Evolutionary conservation across 2,113 vertebrate genomes (phyloP), one percentile per base, ranked within the genome.

Genomic region (Mixornis gularis): DNA sequence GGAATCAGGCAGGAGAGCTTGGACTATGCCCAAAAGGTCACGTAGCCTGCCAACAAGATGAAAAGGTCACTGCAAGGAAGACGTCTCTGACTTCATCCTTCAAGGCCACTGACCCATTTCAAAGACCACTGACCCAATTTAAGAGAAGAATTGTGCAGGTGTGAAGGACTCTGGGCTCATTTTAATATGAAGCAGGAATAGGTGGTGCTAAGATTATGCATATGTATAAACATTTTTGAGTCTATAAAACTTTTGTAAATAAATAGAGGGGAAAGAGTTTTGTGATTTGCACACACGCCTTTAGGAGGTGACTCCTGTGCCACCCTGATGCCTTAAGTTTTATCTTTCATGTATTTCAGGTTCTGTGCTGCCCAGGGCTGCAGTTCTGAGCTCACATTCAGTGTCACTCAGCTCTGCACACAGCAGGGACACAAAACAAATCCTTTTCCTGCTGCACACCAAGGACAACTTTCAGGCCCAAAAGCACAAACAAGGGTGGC

Each of bases 341-440:
- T 1, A 58, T 1, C n/a, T 58, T 24, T 6, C n/a, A 1, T 34
- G 55, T 34, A 1, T 56, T 56, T 24, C 55, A 58, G 21, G 1
- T 10, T 24, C 55, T 58, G n/a, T 58, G 55, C 21, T 58, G 55
- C n/a, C 55, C n/a, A 58, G 55, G 29, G 55, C 13, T 22, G 55
- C 32, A 15, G 55, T 6, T 56, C 55, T 56, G 32, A 56, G 55
- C 53, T 56, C 53, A 56, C 20, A 22, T 1, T 22, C 7, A 56
- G 53, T 9, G 32, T 9, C 13, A n/a, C 8, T 22, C 12, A 22
- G 53, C 32, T 55, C 53, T 55, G 12, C 53, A 55, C 53, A 20
- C 2, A 55, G 30, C 53, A 55, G 53, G 30, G 19, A n/a, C 19
- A 55, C 30, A n/a, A 55, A n/a, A 55, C 53, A 53, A 53, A 53